Evolutionary conservation across 2,113 vertebrate genomes (phyloP), one percentile per base, ranked within the genome.

Genomic region (Menidia beryllina): DNA sequence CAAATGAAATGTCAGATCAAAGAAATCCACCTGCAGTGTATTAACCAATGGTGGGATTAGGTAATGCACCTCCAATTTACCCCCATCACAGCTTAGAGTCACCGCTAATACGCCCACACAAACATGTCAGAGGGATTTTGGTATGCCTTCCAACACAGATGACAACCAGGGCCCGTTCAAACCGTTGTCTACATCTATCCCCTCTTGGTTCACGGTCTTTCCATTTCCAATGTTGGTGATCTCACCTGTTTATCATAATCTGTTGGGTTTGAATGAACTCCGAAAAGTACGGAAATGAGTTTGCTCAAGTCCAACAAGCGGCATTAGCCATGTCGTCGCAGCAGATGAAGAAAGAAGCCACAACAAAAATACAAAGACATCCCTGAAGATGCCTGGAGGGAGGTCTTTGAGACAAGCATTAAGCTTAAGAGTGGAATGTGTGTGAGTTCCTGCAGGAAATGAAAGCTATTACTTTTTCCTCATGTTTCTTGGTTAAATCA

Each of bases 61-160:
- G 75, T 79, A 77, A 58, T 14, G 58, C 75, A 75, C 63, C 65
- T 72, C 41, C 34, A 58, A 47, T 80, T 72, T 69, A 58, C 39
- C 72, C 26, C 45, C 59, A 20, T 79, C 83, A 41, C 67, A 67
- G 82, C 77, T 91, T 82, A 91, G 67, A 73, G 75, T 84, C 84
- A 71, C 36, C 0, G 75, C 70, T 62, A 2, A 79, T 24, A 61
- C 75, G 20, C 65, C 79, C 67, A 66, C 76, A 62, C 71, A 91
- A 85, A 91, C 82, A 89, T 79, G 85, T 88, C 89, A 81, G 17
- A 50, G 47, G 67, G 75, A 79, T 79, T 86, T 84, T 62, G 63
- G 57, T 26, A 53, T 36, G 57, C 64, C 53, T 54, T 24, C 54
- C 53, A 69, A 62, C 45, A 50, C 65, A 21, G 74, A 1, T 77